Base-by-base conservation (phyloP, 2,888 invertebrate species). In the Parthenolecanium corni region DNA sequence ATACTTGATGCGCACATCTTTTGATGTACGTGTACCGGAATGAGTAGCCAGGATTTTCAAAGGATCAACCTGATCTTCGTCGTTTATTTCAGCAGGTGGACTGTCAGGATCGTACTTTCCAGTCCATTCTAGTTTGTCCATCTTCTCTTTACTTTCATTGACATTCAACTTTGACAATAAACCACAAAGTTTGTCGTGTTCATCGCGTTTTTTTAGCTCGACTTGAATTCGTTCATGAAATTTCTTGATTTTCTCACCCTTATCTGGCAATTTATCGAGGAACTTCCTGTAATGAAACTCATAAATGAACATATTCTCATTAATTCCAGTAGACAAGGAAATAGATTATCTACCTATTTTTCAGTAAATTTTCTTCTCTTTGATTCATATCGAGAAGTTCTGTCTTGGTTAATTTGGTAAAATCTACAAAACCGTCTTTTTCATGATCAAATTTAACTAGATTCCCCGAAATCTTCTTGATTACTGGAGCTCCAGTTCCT, bases 71-170 rank as follows among this genome's bases (percentile, higher is more conserved):
- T 78, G 78, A 69, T 80, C 80, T 70, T 79, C 79, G 18, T 79
- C 68, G 49, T 70, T 70, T 65, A 75, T 74, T 12, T 66, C 68
- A n/a, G 73, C 69, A 4, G 68, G 68, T 47, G 71, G 69, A 31
- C n/a, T 42, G 2, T 38, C 18, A 3, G 31, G 11, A 12, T 61
- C 66, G 65, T 76, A 71, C 68, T 76, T 76, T 31, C 79, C 77
- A 20, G 77, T 76, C 82, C 82, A 82, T 74, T 82, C 82, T 1
- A 82, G 70, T 69, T 79, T 73, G 70, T 77, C 78, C 63, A 81
- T 73, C 3, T 75, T 71, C 51, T 74, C 71, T 68, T 77, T 77
- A 3, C 44, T 44, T 14, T 57, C 57, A 36, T 76, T 70, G 25
- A 82, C 71, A 64, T 76, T 79, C 64, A 82, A 72, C 63, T 75